Conservation (phyloP, 2,113 vertebrate genomes). For the Tetrao urogallus region DNA sequence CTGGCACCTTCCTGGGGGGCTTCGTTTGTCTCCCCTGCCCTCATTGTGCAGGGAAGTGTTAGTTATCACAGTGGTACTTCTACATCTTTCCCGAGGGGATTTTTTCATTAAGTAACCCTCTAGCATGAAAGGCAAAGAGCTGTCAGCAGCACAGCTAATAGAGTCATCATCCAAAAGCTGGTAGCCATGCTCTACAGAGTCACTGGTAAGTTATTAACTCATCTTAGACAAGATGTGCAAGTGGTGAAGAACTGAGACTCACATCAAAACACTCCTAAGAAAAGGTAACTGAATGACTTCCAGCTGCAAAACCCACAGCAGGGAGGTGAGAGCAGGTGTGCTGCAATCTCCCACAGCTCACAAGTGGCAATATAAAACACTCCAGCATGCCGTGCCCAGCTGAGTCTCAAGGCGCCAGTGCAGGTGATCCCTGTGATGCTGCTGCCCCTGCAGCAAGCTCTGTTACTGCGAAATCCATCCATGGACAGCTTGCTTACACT, state of each 20-base stretch:
- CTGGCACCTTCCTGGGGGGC: slow-evolving; percentile 11
- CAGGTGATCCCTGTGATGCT: not conserved
- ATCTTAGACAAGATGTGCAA: not conserved
- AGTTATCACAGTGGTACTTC: not conserved
- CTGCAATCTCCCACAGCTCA: not conserved
- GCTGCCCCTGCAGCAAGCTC: not conserved
- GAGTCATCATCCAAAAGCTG: slow-evolving; percentile 4
- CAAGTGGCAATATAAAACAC: not conserved
- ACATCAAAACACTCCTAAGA: not conserved
- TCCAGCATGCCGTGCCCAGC: fast-evolving
- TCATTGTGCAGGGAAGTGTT: slow-evolving; percentile 37
- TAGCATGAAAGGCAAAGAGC: slow-evolving; percentile 9
- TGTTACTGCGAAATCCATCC: not conserved
- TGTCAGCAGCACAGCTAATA: slow-evolving; percentile 36
- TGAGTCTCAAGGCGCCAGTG: not conserved
- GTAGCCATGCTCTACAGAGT: not conserved
- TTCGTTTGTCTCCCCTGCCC: slow-evolving; percentile 1
- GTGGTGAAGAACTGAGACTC: not conserved
- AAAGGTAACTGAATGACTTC: not conserved
- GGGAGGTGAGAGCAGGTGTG: not conserved
- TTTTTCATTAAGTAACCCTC: not conserved
- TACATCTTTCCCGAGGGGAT: not conserved
- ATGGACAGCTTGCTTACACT: not conserved
- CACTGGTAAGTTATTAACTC: not conserved
- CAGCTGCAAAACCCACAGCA: not conserved